Evolutionary conservation across 2,113 vertebrate species (phyloP).

Genomic region (Etheostoma cragini): DNA sequence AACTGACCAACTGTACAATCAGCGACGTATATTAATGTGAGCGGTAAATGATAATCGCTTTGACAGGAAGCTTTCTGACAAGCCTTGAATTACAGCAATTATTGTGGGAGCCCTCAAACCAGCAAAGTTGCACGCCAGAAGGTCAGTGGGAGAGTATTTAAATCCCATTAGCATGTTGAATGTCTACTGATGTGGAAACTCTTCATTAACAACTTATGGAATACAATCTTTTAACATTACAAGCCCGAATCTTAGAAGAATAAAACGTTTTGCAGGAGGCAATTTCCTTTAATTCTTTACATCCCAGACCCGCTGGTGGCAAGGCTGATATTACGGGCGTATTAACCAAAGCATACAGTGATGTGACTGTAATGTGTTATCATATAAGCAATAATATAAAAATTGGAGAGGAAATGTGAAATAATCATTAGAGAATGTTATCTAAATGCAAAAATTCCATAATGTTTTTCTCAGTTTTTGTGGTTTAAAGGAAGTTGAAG

Average conservation of each 20-base stretch:
- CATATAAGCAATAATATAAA: not conserved
- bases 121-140: constrained; percentile 2
- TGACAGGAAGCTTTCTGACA: constrained; percentile 30
- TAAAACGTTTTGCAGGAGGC: not conserved
- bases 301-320: not conserved
- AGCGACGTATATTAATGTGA: constrained; percentile 40
- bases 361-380: not conserved
- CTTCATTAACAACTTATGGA: constrained; percentile 25
- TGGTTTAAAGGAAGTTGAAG: too few relatives aligned
- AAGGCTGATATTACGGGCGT: not conserved
- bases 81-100: constrained; percentile 37
- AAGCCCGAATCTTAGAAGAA: not conserved
- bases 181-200: constrained; percentile 12
- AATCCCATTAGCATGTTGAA: constrained; percentile 48
- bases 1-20: constrained; percentile 26
- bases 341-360: not conserved
- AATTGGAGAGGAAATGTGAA: too few relatives aligned
- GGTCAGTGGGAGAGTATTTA: constrained; percentile 61
- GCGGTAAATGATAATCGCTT: constrained; percentile 29
- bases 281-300: not conserved
- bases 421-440: not conserved
- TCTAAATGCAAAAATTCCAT: not conserved
- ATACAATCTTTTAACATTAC: constrained; percentile 12
- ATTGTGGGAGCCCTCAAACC: constrained; percentile 17
- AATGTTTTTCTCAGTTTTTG: too few relatives aligned